Base-by-base conservation (phyloP, 1,140 invertebrate genomes). In the Aphelinus certus region DNA sequence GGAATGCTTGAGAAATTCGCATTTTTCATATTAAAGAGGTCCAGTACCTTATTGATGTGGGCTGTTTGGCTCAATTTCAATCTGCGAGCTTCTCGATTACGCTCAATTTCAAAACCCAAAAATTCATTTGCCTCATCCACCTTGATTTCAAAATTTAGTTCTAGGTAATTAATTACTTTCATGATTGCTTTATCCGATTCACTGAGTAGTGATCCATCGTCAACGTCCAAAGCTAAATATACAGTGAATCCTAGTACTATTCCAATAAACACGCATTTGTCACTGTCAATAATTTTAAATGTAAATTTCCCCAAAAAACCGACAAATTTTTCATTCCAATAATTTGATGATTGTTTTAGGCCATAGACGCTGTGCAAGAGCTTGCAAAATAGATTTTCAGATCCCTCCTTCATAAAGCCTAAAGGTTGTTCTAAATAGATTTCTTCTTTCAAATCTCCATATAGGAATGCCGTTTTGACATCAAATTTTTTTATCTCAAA, bases 341-440 rank as follows among this genome's bases (percentile, higher is more conserved):
- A 78, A 56, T 81, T 71, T 42, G 85, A 82, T 10, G 84, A 79
- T 72, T 89, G 86, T 71, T 87, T 86, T 3, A 89, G 73, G 3
- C 83, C 86, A 78, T 88, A 88, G 3, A 89, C 10, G 10, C 81
- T 81, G 77, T 45, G 79, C 80, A n/a, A 88, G 61, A 53, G 67
- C 78, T 9, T 73, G 82, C 60, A 81, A 26, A 26, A 26, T 26
- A 26, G 26, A 26, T 26, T 26, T 26, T 26, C 26, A 26, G 26
- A 26, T 26, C 26, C 26, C 79, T 77, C 66, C 74, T 56, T 61
- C 53, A 7, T 5, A 45, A 53, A 69, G 9, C 65, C 65, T 55
- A n/a, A 26, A 5, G 49, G 65, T 42, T 55, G 57, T 49, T 61
- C 46, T 7, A 71, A 7, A 26, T 51, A 71, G 58, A 71, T 71